phyloP scores from a whole-genome alignment of 2,797 vertebrate species.

The Poecilia velifera region DNA sequence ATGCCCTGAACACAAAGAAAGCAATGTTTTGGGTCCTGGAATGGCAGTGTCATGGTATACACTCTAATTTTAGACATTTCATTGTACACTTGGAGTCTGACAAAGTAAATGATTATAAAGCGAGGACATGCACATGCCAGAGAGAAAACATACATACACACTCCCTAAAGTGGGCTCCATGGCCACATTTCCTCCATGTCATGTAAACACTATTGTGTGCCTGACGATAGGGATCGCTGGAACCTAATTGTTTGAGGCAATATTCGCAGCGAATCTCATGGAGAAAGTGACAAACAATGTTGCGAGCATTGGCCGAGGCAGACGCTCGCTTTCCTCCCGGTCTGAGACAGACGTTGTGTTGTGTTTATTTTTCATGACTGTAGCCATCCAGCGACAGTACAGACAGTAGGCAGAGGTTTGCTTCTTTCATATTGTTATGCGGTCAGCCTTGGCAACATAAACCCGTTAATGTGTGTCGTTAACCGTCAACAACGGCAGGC shows the following conservation, averaged over 20 bases:
- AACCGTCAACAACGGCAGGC: not conserved
- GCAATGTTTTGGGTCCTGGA: not conserved
- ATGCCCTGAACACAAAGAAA: not conserved
- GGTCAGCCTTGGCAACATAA: not conserved
- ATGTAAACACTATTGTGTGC: conserved; percentile 84
- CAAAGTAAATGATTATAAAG: conserved; percentile 20
- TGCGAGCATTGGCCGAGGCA: conserved; percentile 43
- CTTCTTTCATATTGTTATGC: conserved; percentile 3
- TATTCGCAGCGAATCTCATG: conserved; percentile 68
- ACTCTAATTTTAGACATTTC: not conserved
- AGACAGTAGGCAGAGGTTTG: conserved; percentile 21
- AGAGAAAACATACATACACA: conserved; percentile 56
- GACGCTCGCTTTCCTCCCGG: conserved; percentile 31
- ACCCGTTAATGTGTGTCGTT: not conserved
- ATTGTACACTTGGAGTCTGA: not conserved
- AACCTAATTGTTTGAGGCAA: conserved; percentile 82
- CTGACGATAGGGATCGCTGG: conserved; percentile 77
- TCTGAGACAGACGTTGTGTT: conserved; percentile 43
- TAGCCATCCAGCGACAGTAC: conserved; percentile 30
- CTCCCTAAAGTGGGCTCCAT: conserved; percentile 71
- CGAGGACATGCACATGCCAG: conserved; percentile 32
- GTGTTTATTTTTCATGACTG: conserved; percentile 57
- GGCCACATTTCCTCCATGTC: conserved; percentile 76
- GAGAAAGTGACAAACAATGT: conserved; percentile 82
- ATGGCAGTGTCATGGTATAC: not conserved